Evolutionary conservation across 2,797 vertebrate genomes (phyloP).

Genomic region (Poecilia gillii): DNA sequence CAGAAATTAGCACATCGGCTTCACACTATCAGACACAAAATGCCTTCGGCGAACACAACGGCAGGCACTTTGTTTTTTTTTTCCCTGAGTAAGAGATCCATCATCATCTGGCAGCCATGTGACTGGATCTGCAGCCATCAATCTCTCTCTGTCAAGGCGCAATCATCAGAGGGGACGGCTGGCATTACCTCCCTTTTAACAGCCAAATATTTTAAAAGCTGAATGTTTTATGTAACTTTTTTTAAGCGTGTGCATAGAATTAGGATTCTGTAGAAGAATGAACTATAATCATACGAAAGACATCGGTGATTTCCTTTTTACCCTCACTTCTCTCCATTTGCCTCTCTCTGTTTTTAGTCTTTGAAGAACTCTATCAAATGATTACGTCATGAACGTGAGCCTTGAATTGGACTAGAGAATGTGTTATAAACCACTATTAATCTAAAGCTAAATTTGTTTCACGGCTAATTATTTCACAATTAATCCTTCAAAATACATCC

Average conservation of each 20-base stretch:
- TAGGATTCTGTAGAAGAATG: background rate
- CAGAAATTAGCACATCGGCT: conserved; percentile 40
- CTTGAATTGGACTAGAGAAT: background rate
- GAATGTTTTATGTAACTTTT: background rate
- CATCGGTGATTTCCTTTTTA: background rate
- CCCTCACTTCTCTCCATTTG: background rate
- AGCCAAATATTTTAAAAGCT: background rate
- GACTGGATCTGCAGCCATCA: conserved; percentile 55
- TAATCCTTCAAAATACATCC: background rate
- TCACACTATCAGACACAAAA: conserved; percentile 42
- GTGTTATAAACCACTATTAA: background rate
- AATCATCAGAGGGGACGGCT: conserved; percentile 19
- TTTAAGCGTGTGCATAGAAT: background rate
- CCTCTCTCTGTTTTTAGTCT: background rate
- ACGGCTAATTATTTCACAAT: background rate
- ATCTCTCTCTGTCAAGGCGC: conserved; percentile 44
- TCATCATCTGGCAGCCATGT: conserved; percentile 61
- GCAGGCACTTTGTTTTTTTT: conserved; percentile 56
- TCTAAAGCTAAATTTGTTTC: background rate
- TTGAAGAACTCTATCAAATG: background rate
- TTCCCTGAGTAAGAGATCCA: conserved; percentile 50
- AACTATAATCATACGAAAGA: background rate
- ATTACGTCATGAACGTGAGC: background rate
- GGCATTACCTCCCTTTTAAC: background rate
- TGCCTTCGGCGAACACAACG: conserved; percentile 43